These are phyloP conservation scores for Anthoptus insignis DNA, from an alignment of 2,888 invertebrate genomes.

Conservation along the genomic window DNA sequence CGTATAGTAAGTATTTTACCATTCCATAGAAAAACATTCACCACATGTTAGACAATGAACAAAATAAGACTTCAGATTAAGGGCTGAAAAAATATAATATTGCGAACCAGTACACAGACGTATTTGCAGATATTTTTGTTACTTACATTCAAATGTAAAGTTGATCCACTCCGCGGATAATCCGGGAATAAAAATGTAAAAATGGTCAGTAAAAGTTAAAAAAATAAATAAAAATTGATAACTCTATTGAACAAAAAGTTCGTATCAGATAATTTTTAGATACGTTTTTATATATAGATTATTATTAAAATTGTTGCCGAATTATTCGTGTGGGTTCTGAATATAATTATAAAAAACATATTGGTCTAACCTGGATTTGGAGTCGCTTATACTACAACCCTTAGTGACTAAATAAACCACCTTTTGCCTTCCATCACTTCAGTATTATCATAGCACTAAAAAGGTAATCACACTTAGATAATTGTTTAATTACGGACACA, in stretches of 20 bases:
- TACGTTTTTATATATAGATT: no score
- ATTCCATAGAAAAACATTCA: no score
- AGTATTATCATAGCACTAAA: not conserved
- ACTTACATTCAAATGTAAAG: no score
- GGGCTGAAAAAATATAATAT: not conserved
- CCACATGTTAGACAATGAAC: not conserved
- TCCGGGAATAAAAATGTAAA: no score
- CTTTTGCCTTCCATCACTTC: constrained; percentile 5
- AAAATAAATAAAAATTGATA: no score
- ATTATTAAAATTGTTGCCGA: no score
- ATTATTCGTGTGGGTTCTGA: no score
- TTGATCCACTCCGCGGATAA: no score
- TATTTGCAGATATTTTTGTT: not conserved
- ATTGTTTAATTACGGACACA: not conserved
- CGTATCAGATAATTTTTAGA: no score
- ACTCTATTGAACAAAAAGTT: no score
- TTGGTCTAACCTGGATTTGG: not conserved
- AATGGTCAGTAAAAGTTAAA: no score
- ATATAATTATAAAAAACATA: not conserved
- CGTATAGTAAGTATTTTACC: not conserved
- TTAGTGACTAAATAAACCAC: not conserved
- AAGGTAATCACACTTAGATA: not conserved
- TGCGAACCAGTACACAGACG: not conserved
- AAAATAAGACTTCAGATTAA: not conserved
- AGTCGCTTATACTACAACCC: not conserved